Percentiles rank a stretch among this genome's conserved stretches.
These are phyloP conservation scores for Ciconia stormi DNA, from an alignment of 2,113 vertebrate species.

Conservation along the genomic window DNA sequence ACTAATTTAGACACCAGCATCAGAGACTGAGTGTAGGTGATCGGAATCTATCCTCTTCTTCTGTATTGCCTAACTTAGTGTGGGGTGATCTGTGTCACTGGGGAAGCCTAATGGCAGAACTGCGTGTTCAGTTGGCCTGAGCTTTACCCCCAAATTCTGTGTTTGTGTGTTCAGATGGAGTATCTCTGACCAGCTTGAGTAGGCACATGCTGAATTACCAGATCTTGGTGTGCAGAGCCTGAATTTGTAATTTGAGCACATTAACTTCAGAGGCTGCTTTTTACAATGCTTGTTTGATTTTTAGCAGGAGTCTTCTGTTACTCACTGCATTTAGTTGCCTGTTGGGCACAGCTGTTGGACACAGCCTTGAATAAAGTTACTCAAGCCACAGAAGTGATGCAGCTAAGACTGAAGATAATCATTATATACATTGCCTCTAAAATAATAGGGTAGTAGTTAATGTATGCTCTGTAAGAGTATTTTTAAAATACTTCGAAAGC, in stretches of 20 bases:
- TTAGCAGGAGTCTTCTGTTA: neutral
- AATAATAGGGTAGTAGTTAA: neutral
- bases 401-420: neutral
- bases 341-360: neutral
- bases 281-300: neutral
- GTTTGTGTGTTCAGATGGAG: accelerated
- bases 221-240: neutral
- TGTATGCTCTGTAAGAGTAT: neutral
- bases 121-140: neutral
- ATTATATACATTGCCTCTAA: neutral
- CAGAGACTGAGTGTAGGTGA: neutral
- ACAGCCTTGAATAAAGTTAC: neutral
- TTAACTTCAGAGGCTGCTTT: neutral
- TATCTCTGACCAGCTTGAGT: neutral
- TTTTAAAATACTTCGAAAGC: neutral
- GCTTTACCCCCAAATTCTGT: neutral
- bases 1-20: neutral
- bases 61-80: neutral
- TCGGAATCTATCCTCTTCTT: neutral
- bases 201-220: neutral
- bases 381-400: neutral
- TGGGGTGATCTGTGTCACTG: neutral
- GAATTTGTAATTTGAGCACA: neutral
- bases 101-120: neutral
- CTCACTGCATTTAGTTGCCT: neutral